Percentiles rank a stretch among this genome's conserved stretches.
Evolutionary conservation across 2,888 invertebrate genomes (phyloP).

Genomic region (Tenthredo notha): DNA sequence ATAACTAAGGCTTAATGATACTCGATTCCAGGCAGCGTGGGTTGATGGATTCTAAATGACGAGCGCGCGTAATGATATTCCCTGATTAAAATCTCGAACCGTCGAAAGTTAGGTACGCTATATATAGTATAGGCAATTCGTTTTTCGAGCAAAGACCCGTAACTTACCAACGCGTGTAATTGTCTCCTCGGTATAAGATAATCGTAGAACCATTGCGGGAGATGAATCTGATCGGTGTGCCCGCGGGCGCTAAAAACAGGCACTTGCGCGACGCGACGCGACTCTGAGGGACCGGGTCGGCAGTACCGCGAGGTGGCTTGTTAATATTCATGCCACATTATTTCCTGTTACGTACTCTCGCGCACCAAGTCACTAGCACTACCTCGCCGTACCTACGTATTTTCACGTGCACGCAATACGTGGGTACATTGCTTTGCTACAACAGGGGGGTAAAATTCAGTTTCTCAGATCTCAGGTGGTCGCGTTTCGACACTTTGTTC

Average conservation of each 20-base stretch:
- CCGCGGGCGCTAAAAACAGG: slow-evolving; percentile 25
- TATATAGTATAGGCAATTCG: neutral
- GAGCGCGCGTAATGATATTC: neutral
- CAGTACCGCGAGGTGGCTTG: slow-evolving; percentile 67
- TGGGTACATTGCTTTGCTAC: neutral
- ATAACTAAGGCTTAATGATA: neutral
- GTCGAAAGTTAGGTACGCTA: neutral
- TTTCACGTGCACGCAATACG: slow-evolving; percentile 23
- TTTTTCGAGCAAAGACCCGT: neutral
- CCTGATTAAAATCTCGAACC: neutral
- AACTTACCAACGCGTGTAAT: neutral
- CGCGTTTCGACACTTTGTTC: neutral
- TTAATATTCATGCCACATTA: slow-evolving; percentile 71
- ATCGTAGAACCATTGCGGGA: slow-evolving; percentile 9
- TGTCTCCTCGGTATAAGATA: neutral
- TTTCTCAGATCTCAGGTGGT: slow-evolving; percentile 31
- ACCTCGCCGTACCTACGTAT: neutral
- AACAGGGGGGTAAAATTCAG: neutral
- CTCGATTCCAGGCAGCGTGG: neutral
- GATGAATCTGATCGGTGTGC: slow-evolving; percentile 29
- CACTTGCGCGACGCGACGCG: slow-evolving; percentile 20
- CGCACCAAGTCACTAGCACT: slow-evolving; percentile 38
- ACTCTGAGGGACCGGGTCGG: slow-evolving; percentile 54
- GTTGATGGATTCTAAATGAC: neutral
- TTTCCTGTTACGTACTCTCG: slow-evolving; percentile 60